Evolutionary conservation across 2,113 vertebrate genomes (phyloP), one percentile per base, ranked within the genome.

Genomic region (Orthonyx spaldingii): DNA sequence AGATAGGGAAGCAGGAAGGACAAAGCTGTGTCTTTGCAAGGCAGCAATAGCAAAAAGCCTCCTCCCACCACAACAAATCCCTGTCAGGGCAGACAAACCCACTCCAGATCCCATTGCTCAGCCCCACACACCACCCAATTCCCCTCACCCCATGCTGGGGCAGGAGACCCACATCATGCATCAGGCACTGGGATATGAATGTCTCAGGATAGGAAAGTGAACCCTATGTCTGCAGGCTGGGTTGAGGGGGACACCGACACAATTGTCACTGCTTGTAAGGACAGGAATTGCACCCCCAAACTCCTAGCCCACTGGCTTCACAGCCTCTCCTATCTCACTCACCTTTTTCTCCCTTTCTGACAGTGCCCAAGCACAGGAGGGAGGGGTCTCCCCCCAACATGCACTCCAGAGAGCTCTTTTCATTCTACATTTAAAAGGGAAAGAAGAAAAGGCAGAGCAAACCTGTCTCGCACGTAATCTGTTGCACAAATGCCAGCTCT

Each of bases 401-500:
- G 0, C 33, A 50, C 74, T 84, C 88, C 59, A 86, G 88, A 94
- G 93, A 84, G 83, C 70, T 96, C 93, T 95, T 93, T 90, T 89
- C 92, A 84, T 95, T 90, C 81, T 50, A 27, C 80, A 41, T 94
- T 87, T 94, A 65, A 94, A 95, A 96, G 66, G 41, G 47, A 82
- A 90, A 80, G 90, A 90, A 88, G 88, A 88, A 93, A 96, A 97
- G 92, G 90, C 91, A 96, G 61, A 93, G 66, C 37, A 2, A 84
- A 93, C 81, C 93, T 80, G 81, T 80, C 93, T 95, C 2, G 0
- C 72, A 90, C n/a, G 41, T 94, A 95, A 91, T 83, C 87, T 65
- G 93, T 94, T 93, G 95, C 91, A 83, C 90, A 95, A 92, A 95
- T 94, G 76, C 91, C 95, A 95, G 91, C 95, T 94, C 93, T 90